Evolutionary conservation across 2,113 vertebrate genomes (phyloP).

Genomic region (Trematomus loennbergii): DNA sequence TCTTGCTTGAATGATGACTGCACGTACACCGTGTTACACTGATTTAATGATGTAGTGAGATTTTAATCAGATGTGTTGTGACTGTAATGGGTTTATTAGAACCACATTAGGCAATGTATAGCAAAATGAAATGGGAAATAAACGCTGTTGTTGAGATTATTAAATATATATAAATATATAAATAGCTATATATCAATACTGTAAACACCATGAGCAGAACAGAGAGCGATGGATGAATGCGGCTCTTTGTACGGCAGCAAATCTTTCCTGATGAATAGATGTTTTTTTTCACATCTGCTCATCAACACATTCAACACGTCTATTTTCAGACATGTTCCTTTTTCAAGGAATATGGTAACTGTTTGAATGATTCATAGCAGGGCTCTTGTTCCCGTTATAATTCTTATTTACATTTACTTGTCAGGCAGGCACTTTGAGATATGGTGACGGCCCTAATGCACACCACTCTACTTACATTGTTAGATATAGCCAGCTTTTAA

Average conservation of each 20-base stretch:
- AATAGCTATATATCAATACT: no score
- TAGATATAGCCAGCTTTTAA: not conserved
- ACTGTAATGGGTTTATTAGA: not conserved
- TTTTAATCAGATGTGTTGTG: not conserved
- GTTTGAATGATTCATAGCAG: constrained; percentile 45
- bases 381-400: constrained; percentile 30
- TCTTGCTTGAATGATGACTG: not conserved
- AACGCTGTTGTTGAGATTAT: not conserved
- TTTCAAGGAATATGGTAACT: constrained; percentile 24
- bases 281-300: constrained; percentile 59
- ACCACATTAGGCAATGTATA: no score
- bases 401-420: constrained; percentile 31
- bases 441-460: not conserved
- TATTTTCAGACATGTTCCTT: constrained; percentile 58
- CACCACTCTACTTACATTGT: not conserved
- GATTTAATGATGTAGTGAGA: constrained; percentile 3
- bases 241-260: constrained; percentile 10
- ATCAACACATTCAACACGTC: constrained; percentile 55
- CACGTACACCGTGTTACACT: constrained; percentile 23
- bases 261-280: constrained; percentile 39
- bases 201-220: not conserved
- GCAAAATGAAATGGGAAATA: not conserved
- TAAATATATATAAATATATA: no score
- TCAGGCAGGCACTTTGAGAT: constrained; percentile 13
- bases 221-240: constrained; percentile 19